phyloP scores from a whole-genome alignment of 2,888 invertebrate species.

The Hedya salicella region DNA sequence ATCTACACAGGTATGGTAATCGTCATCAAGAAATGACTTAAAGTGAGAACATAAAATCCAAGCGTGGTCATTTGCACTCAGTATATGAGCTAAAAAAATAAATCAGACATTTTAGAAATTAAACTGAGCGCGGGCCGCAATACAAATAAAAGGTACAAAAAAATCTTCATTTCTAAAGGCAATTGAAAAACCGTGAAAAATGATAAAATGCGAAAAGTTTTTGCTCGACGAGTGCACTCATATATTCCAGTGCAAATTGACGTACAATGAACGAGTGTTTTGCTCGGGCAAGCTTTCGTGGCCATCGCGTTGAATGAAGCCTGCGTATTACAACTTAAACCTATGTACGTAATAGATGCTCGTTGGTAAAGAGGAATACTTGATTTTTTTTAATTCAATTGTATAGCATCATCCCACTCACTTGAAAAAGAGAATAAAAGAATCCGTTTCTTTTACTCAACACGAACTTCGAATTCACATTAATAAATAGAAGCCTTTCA shows the following conservation, averaged over 20 bases:
- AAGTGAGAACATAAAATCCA: neutral
- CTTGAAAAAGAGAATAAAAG: too few species aligned
- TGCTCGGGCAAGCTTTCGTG: neutral
- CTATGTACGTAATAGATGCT: too few species aligned
- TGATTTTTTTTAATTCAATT: too few species aligned
- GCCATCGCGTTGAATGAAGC: neutral
- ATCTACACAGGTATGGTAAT: too few species aligned
- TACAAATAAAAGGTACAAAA: conserved; percentile 24
- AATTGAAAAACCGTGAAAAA: conserved; percentile 29
- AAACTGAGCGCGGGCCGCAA: conserved; percentile 20
- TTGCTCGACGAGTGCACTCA: neutral
- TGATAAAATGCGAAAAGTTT: conserved; percentile 24
- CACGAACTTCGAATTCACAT: too few species aligned
- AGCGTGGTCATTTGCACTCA: neutral
- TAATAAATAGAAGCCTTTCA: too few species aligned
- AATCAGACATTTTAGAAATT: conserved; percentile 19
- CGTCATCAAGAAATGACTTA: too few species aligned
- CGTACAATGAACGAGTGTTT: conserved; percentile 18
- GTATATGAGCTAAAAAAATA: conserved; percentile 6
- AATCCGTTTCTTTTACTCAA: too few species aligned
- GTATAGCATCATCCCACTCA: too few species aligned
- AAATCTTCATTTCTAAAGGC: conserved; percentile 30
- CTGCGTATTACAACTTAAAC: neutral
- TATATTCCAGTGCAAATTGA: conserved; percentile 16
- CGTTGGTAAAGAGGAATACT: neutral